These are phyloP conservation scores for Dendronephthya gigantea DNA, from an alignment of 64 coral and sea anemone species.

Conservation along the genomic window DNA sequence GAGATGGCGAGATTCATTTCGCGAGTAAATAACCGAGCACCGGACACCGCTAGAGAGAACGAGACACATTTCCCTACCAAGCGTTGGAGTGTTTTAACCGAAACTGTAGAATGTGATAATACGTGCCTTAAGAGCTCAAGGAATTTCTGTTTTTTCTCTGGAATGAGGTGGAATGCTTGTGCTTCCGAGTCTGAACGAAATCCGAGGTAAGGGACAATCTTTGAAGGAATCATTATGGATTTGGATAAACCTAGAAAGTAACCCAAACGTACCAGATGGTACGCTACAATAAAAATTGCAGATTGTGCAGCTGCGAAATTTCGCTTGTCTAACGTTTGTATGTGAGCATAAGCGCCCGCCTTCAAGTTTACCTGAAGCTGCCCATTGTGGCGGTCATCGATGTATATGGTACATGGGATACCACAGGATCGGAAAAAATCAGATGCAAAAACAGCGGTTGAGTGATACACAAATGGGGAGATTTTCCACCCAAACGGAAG, in stretches of 20 bases:
- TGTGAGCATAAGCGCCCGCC: neutral
- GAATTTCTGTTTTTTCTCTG: neutral
- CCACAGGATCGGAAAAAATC: neutral
- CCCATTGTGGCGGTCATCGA: constrained; percentile 27
- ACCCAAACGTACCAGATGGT: constrained; percentile 18
- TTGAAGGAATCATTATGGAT: neutral
- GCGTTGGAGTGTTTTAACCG: neutral
- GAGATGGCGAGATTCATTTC: neutral
- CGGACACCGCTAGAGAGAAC: neutral
- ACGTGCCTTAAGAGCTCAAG: neutral
- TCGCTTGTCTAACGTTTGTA: neutral
- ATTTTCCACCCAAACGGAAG: neutral
- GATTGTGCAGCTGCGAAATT: neutral
- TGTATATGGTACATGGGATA: constrained; percentile 13
- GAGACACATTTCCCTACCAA: neutral
- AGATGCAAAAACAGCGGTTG: neutral
- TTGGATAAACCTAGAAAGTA: constrained; percentile 10
- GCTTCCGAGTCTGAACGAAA: constrained; percentile 12
- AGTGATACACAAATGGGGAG: too few species aligned
- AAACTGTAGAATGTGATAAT: neutral
- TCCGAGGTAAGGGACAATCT: constrained; percentile 17
- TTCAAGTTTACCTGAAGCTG: neutral
- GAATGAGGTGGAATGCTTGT: constrained; percentile 19
- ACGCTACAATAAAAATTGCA: constrained; percentile 31
- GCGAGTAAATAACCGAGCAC: neutral